A percentile compares a stretch with the other conserved stretches of the same genome.
These are phyloP conservation scores for Daktulosphaira vitifoliae DNA, from an alignment of 1,140 invertebrate genomes.

Conservation along the genomic window DNA sequence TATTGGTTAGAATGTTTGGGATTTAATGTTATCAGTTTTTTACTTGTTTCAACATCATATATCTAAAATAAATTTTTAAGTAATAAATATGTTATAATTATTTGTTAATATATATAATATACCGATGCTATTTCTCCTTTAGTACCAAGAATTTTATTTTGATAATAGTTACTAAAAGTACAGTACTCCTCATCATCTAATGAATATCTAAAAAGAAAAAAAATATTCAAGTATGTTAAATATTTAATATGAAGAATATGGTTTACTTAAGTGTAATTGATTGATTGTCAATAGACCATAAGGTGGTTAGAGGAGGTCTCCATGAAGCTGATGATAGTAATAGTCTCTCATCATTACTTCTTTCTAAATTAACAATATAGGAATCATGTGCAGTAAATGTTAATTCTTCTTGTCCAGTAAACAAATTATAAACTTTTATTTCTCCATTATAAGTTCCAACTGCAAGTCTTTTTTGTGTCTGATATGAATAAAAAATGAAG, in stretches of 20 bases:
- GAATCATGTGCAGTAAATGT: conserved; percentile 74
- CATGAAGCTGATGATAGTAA: conserved; percentile 79
- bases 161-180: conserved; percentile 79
- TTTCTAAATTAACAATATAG: conserved; percentile 70
- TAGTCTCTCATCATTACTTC: conserved; percentile 61
- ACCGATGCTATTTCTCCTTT: conserved; percentile 64
- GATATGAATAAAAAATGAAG: background rate
- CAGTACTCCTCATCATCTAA: conserved; percentile 80
- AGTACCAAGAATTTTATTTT: conserved; percentile 78
- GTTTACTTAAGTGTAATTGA: conserved; percentile 61
- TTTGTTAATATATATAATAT: conserved; percentile 15
- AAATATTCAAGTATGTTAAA: conserved; percentile 9
- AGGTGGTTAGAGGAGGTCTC: conserved; percentile 67
- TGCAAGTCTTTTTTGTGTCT: conserved; percentile 5
- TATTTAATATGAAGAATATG: conserved; percentile 7
- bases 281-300: conserved; percentile 67
- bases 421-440: conserved; percentile 32
- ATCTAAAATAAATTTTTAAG: conserved; percentile 51
- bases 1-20: conserved; percentile 84
- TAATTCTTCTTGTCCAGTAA: conserved; percentile 51
- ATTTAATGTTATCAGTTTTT: conserved; percentile 61
- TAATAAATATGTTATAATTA: background rate
- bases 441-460: conserved; percentile 22
- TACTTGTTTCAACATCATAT: conserved; percentile 80
- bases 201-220: conserved; percentile 46